Evolutionary conservation across 2,888 invertebrate species (phyloP).

Genomic region (Nycteola revayana): DNA sequence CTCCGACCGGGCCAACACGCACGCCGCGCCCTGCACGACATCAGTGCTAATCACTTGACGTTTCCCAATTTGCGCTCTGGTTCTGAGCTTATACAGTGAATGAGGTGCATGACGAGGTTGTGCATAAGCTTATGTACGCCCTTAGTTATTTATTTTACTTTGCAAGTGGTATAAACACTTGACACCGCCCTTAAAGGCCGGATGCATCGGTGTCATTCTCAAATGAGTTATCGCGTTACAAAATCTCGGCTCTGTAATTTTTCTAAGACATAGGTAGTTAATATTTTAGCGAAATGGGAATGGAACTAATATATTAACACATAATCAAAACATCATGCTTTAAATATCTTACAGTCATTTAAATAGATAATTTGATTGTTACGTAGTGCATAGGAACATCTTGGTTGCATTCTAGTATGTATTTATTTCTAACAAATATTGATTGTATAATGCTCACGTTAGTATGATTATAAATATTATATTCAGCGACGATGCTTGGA

Average conservation of each 20-base stretch:
- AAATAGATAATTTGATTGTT: slow-evolving; percentile 6
- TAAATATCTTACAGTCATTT: background rate
- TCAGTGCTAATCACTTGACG: slow-evolving; percentile 75
- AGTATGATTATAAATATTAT: no score
- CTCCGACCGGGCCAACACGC: slow-evolving; percentile 64
- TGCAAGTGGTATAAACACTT: slow-evolving; percentile 35
- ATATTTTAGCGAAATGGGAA: slow-evolving; percentile 15
- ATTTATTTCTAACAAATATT: no score
- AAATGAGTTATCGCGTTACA: slow-evolving; percentile 64
- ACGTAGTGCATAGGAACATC: slow-evolving; percentile 18
- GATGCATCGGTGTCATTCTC: slow-evolving; percentile 71
- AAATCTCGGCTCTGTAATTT: slow-evolving; percentile 50
- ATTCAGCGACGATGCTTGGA: no score
- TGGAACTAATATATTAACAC: slow-evolving; percentile 1
- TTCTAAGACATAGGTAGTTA: slow-evolving; percentile 26
- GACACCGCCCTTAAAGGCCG: slow-evolving; percentile 64
- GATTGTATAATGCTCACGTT: no score
- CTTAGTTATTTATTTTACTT: slow-evolving; percentile 33
- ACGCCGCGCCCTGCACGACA: slow-evolving; percentile 64
- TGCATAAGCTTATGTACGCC: slow-evolving; percentile 48
- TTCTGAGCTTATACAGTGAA: slow-evolving; percentile 65
- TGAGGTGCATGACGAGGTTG: slow-evolving; percentile 63
- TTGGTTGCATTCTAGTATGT: no score
- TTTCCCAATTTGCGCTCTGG: slow-evolving; percentile 63
- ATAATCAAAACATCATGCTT: no score